Percentiles rank a stretch among this genome's conserved stretches.
Evolutionary conservation across 2,888 invertebrate species (phyloP).

Genomic region (Conistra vaccinii): DNA sequence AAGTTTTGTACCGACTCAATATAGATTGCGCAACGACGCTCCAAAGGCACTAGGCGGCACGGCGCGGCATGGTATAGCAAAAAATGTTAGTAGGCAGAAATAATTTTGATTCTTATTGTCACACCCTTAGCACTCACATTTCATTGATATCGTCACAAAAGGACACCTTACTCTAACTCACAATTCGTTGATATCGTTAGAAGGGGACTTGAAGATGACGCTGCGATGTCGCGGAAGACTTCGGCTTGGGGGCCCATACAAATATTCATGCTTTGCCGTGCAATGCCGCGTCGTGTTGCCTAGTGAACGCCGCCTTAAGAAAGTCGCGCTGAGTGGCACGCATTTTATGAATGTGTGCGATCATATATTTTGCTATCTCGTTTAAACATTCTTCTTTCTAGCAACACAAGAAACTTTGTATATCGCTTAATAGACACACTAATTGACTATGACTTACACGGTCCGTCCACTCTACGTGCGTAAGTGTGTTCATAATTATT

Average conservation of each 20-base stretch:
- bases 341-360: background rate
- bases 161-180: too few relatives aligned
- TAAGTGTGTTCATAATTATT: background rate
- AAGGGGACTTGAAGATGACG: background rate
- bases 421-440: background rate
- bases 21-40: background rate
- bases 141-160: background rate
- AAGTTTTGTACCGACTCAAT: background rate
- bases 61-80: too few relatives aligned
- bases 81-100: too few relatives aligned
- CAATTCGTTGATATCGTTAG: background rate
- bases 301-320: background rate
- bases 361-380: background rate
- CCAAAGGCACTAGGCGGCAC: too few relatives aligned
- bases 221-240: background rate
- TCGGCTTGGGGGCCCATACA: background rate
- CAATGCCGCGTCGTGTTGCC: too few relatives aligned
- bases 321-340: too few relatives aligned
- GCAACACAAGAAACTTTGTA: background rate
- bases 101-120: too few relatives aligned
- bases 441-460: background rate
- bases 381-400: background rate
- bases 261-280: too few relatives aligned
- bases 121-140: too few relatives aligned
- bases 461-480: background rate